Conservation (phyloP, 1,140 invertebrate genomes). For the Venturia canescens region DNA sequence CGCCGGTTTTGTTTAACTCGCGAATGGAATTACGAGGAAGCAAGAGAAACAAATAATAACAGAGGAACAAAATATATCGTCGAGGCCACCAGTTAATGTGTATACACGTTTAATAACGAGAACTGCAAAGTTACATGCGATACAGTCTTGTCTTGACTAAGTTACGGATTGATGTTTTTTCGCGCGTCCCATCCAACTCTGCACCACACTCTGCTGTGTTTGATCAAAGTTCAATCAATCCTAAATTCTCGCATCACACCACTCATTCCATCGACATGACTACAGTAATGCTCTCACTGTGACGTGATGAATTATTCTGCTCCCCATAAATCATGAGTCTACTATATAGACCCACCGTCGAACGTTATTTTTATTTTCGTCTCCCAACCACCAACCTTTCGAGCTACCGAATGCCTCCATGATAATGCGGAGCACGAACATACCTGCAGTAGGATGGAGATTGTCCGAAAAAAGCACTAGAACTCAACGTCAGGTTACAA, state of each 20-base stretch:
- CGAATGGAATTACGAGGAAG: not conserved
- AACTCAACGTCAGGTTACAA: too few relatives aligned
- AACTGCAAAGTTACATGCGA: conserved; percentile 28
- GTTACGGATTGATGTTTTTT: not conserved
- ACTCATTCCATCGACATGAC: conserved; percentile 50
- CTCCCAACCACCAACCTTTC: not conserved
- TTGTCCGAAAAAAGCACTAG: too few relatives aligned
- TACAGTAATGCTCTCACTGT: conserved; percentile 14
- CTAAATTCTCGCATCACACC: conserved; percentile 57
- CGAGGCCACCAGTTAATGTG: not conserved
- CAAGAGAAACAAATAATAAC: conserved; percentile 2
- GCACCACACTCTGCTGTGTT: conserved; percentile 50
- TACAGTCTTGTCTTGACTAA: conserved; percentile 32
- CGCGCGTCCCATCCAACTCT: conserved; percentile 52
- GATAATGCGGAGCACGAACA: conserved; percentile 13
- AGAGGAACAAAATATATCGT: conserved; percentile 8
- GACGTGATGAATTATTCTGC: conserved; percentile 34
- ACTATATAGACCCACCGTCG: conserved; percentile 35
- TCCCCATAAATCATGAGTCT: conserved; percentile 39
- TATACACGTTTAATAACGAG: not conserved
- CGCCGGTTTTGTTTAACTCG: conserved; percentile 32
- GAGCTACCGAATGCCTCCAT: not conserved
- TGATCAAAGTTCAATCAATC: conserved; percentile 62
- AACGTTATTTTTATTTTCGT: conserved; percentile 20
- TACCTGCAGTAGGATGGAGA: too few relatives aligned